Evolutionary conservation across 1,140 invertebrate species (phyloP).

Genomic region (Drosophila setifemur): DNA sequence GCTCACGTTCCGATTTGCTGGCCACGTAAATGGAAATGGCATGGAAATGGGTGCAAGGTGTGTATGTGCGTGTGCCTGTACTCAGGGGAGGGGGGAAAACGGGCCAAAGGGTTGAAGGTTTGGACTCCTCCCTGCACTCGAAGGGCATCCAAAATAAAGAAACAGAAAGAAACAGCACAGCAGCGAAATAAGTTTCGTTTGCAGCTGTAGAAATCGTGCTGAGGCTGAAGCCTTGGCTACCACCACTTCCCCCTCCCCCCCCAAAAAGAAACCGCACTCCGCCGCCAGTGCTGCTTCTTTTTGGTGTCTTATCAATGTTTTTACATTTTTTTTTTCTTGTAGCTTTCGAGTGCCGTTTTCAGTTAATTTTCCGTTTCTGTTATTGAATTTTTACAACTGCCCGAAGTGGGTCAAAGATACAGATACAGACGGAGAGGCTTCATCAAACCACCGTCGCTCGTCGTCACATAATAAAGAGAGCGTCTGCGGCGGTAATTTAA

Average conservation of each 20-base stretch:
- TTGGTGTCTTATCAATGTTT: constrained; percentile 71
- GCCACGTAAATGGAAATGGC: constrained; percentile 67
- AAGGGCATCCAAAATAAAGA: constrained; percentile 53
- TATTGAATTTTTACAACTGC: constrained; percentile 77
- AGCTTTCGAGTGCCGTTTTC: constrained; percentile 70
- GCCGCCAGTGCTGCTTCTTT: constrained; percentile 8
- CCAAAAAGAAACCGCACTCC: neutral
- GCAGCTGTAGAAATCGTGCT: constrained; percentile 71
- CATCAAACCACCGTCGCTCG: constrained; percentile 6
- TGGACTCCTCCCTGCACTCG: constrained; percentile 57
- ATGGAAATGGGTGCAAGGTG: constrained; percentile 73
- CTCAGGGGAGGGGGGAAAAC: too few relatives aligned
- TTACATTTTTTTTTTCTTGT: constrained; percentile 7
- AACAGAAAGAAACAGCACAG: neutral
- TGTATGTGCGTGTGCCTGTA: constrained; percentile 20
- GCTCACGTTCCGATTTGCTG: constrained; percentile 59
- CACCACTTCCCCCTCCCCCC: neutral
- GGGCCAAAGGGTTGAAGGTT: neutral
- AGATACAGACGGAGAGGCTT: constrained; percentile 29
- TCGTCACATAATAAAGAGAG: constrained; percentile 56
- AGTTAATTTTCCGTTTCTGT: constrained; percentile 76
- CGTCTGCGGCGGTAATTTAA: constrained; percentile 44
- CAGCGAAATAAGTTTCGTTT: constrained; percentile 45
- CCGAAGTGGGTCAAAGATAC: constrained; percentile 59
- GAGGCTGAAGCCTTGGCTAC: constrained; percentile 60